A percentile compares a stretch with the other conserved stretches of the same genome.
These are phyloP conservation scores for Penaeus japonicus DNA, from an alignment of 1,140 invertebrate genomes.

Conservation along the genomic window DNA sequence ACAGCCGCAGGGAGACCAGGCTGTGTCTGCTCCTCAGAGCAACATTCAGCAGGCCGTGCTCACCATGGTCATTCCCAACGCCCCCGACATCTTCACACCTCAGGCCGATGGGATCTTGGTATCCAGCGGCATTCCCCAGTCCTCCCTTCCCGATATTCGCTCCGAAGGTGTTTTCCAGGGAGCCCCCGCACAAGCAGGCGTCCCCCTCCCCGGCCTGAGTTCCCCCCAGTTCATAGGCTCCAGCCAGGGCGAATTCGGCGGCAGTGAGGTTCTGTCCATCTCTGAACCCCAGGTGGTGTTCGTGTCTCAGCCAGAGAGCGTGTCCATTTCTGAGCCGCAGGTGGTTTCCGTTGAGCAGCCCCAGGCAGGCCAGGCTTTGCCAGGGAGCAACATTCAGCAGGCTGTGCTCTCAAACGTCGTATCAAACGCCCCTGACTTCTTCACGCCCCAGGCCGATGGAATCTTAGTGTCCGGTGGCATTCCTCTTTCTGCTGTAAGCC, in stretches of 20 bases:
- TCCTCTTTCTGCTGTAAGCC: neutral
- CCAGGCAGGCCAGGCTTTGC: neutral
- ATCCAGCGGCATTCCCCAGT: neutral
- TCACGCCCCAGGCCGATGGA: neutral
- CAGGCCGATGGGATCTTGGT: neutral
- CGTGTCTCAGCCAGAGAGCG: neutral
- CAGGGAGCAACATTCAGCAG: neutral
- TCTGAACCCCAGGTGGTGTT: neutral
- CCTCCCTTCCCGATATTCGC: neutral
- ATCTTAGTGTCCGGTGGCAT: neutral
- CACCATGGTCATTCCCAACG: neutral
- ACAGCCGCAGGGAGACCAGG: neutral
- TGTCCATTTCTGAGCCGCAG: slow-evolving; percentile 2
- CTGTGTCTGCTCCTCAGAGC: neutral
- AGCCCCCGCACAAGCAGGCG: neutral
- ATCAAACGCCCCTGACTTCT: neutral
- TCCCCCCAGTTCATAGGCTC: neutral
- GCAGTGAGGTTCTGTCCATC: neutral
- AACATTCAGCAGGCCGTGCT: neutral
- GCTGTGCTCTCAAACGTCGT: neutral
- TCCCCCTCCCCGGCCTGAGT: too few relatives aligned
- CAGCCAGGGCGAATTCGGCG: neutral
- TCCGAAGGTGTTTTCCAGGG: neutral
- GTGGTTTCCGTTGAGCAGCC: neutral
- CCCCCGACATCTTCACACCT: neutral